Evolutionary conservation across 2,113 vertebrate genomes (phyloP), one percentile per base, ranked within the genome.

Genomic region (Trichechus manatus): DNA sequence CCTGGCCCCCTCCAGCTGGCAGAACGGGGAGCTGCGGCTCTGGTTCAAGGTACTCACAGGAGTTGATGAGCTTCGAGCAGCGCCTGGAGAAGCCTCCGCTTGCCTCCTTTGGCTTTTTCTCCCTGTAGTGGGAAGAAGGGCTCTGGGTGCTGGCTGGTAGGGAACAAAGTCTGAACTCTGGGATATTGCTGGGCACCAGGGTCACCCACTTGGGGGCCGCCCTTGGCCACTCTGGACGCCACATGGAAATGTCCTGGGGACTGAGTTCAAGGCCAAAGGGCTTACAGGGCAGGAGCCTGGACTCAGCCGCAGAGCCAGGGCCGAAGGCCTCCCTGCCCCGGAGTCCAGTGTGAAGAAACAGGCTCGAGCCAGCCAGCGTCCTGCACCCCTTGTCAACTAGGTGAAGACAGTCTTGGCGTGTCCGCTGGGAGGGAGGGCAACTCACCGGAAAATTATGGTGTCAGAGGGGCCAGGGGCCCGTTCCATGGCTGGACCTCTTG

Each of bases 11-110:
- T 36, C 33, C 68, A 33, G 66, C 47, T 47, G 47, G 47, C 10
- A 47, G 47, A 47, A 10, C 1, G 4, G 9, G 1, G 9, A 10
- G 36, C 82, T 64, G 23, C 8, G 47, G 66, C n/a, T 70, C 25
- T 42, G 47, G 20, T 33, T 94, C 81, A 53, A 94, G 83, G 82
- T 90, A 98, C 98, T 98, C 97, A 99, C 99, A 98, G 66, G 98
- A 99, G 89, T 98, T 98, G 96, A 99, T 98, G 84, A 99, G 97
- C 93, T 98, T 99, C 15, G 99, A 99, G 77, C 98, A 97, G 6
- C 98, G 98, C 44, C 98, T 97, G 17, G 98, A 98, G 88, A 98
- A 98, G 89, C 86, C 98, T 83, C 97, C 98, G 2, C 29, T 56
- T 7, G 64, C 61, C 0, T 98, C 98, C 92, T 89, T 97, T 53